Evolutionary conservation across 2,113 vertebrate genomes (phyloP).

Genomic region (Sebastes fasciatus): DNA sequence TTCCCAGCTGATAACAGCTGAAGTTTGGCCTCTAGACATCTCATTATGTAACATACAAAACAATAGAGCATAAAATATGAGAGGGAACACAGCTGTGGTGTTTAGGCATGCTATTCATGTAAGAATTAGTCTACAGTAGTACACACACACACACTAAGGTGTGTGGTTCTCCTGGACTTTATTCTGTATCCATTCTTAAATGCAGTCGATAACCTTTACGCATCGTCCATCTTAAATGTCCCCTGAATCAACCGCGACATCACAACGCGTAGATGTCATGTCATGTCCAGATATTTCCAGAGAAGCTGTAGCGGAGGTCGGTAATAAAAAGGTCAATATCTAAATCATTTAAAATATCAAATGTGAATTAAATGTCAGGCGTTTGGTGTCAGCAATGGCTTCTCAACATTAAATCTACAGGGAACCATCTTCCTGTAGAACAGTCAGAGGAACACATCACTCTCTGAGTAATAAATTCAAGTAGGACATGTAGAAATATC

Average conservation of each 20-base stretch:
- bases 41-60: conserved; percentile 22
- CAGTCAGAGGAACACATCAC: neutral
- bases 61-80: neutral
- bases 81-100: neutral
- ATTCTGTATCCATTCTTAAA: neutral
- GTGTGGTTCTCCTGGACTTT: neutral
- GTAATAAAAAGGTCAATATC: neutral
- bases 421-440: neutral
- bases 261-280: neutral
- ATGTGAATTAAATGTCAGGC: neutral
- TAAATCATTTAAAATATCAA: conserved; percentile 1
- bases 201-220: neutral
- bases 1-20: conserved; percentile 20
- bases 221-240: neutral
- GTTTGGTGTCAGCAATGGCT: neutral
- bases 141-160: neutral
- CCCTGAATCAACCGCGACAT: neutral
- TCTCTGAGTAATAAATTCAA: neutral
- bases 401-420: neutral
- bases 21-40: conserved; percentile 15
- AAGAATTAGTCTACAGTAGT: neutral
- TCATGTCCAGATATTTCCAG: neutral
- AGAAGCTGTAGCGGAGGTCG: neutral
- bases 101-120: neutral
- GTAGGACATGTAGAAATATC: neutral